These are phyloP conservation scores for Cryptomyrus ogoouensis DNA, from an alignment of 2,113 vertebrate genomes.

Conservation along the genomic window DNA sequence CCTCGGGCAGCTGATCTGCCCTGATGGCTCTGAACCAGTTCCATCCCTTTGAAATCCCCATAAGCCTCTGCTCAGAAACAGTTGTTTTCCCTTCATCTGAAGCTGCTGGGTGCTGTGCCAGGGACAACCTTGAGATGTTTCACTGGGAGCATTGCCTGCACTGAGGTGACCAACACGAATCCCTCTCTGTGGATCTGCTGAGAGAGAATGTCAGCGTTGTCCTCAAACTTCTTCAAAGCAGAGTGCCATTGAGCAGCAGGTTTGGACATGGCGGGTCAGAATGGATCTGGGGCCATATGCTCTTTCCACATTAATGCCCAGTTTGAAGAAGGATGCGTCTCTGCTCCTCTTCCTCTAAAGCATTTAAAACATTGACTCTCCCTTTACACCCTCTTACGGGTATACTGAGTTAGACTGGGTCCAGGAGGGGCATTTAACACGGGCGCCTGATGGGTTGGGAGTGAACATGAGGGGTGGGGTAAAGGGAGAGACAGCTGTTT, in stretches of 20 bases:
- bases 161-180: background rate
- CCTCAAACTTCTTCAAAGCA: background rate
- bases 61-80: constrained; percentile 23
- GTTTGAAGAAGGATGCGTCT: background rate
- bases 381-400: background rate
- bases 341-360: background rate
- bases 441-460: background rate
- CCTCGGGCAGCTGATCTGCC: constrained; percentile 38
- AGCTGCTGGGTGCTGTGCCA: background rate
- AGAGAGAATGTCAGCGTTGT: background rate
- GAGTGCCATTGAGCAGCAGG: background rate
- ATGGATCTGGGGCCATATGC: background rate
- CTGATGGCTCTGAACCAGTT: constrained; percentile 39
- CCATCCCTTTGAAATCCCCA: constrained; percentile 46
- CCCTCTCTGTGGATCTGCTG: background rate
- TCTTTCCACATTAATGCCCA: background rate
- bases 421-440: background rate
- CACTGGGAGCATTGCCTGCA: background rate
- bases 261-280: background rate
- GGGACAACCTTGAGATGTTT: background rate
- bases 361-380: background rate
- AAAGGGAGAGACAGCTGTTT: background rate
- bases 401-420: background rate
- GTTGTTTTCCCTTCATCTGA: background rate
- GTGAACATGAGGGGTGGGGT: background rate